Evolutionary conservation across 2,888 invertebrate species (phyloP).

Genomic region (Heteromurus nitidus): DNA sequence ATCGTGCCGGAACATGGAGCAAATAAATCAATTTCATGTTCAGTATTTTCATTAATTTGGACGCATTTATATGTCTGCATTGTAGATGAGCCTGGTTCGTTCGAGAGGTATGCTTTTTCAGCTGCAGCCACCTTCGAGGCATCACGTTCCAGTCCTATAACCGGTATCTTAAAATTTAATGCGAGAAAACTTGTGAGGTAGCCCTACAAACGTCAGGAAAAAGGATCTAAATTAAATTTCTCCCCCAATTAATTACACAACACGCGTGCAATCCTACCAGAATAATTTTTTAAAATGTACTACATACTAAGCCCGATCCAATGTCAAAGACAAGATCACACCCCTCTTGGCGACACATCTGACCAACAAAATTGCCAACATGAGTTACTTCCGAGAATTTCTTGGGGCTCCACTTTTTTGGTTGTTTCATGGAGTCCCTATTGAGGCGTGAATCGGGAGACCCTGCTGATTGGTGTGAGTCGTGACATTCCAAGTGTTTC

Average conservation of each 20-base stretch:
- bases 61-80: conserved; percentile 40
- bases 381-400: conserved; percentile 64
- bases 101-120: neutral
- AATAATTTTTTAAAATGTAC: neutral
- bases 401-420: conserved; percentile 65
- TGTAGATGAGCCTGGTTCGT: neutral
- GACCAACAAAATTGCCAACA: conserved; percentile 62
- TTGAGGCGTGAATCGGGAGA: neutral
- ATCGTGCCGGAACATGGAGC: conserved; percentile 54
- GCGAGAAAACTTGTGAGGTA: conserved; percentile 61
- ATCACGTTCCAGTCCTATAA: conserved; percentile 63
- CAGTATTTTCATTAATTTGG: conserved; percentile 50
- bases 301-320: conserved; percentile 68
- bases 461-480: neutral
- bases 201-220: too few relatives aligned
- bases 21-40: conserved; percentile 33
- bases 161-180: conserved; percentile 40
- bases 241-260: too few relatives aligned
- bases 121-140: conserved; percentile 33
- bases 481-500: neutral
- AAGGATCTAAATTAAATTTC: too few relatives aligned
- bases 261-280: neutral
- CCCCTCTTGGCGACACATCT: conserved; percentile 23
- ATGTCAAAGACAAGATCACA: conserved; percentile 63
- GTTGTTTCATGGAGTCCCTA: neutral